These are phyloP conservation scores for Pherbina coryleti DNA, from an alignment of 2,888 invertebrate species.

Conservation along the genomic window DNA sequence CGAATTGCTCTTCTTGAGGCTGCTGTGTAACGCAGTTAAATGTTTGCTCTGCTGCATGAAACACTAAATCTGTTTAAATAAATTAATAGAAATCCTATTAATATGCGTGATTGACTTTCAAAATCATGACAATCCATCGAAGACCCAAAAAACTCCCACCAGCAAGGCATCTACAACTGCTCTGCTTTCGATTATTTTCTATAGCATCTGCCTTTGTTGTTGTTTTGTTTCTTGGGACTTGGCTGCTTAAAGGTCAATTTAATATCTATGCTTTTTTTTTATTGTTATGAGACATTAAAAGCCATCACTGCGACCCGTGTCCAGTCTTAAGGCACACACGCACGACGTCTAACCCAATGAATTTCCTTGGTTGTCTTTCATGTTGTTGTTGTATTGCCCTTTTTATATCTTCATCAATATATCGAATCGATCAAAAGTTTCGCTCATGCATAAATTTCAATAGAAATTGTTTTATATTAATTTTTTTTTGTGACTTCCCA, in stretches of 20 bases:
- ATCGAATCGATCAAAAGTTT: constrained; percentile 24
- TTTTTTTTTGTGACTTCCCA: background rate
- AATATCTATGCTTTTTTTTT: background rate
- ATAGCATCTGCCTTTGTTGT: background rate
- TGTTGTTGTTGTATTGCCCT: background rate
- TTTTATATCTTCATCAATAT: constrained; percentile 1
- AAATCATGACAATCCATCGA: background rate
- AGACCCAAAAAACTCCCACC: background rate
- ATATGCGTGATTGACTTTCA: constrained; percentile 17
- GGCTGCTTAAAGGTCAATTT: constrained; percentile 17
- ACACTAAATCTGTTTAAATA: background rate
- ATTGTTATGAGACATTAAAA: background rate
- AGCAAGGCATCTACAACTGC: background rate
- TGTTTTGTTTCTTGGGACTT: background rate
- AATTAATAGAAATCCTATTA: constrained; percentile 3
- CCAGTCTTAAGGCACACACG: background rate
- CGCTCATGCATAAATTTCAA: constrained; percentile 30
- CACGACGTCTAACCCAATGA: background rate
- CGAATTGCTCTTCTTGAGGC: too few species aligned
- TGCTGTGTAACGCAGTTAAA: too few species aligned
- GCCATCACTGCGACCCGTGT: background rate
- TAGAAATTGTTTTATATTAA: constrained; percentile 12
- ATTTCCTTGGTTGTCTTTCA: background rate
- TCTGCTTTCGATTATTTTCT: background rate
- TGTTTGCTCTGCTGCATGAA: too few species aligned